Evolutionary conservation across 2,113 vertebrate genomes (phyloP).

Genomic region (Archocentrus centrarchus): DNA sequence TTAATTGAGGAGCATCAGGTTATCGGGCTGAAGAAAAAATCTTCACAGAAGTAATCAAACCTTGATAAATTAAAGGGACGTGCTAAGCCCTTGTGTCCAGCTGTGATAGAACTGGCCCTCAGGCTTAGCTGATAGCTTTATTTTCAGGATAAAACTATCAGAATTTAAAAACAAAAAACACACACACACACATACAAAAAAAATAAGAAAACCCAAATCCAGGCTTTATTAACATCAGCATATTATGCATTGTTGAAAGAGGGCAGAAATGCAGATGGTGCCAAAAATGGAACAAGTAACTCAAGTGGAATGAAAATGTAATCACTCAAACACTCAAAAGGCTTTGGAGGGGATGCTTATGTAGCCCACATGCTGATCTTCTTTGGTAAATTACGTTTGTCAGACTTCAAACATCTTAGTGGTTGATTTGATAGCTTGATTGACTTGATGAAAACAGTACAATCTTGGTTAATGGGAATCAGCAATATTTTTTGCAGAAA

Average conservation of each 20-base stretch:
- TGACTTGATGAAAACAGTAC: constrained; percentile 68
- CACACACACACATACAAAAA: constrained; percentile 17
- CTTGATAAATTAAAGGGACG: constrained; percentile 81
- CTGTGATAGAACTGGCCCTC: constrained; percentile 72
- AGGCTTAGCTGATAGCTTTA: constrained; percentile 68
- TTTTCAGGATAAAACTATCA: constrained; percentile 47
- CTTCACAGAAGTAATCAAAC: constrained; percentile 83
- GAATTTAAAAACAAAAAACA: constrained; percentile 51
- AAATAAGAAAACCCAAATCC: constrained; percentile 66
- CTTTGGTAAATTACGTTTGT: constrained; percentile 67
- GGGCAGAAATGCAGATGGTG: constrained; percentile 67
- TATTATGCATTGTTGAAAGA: constrained; percentile 55
- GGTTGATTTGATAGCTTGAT: constrained; percentile 76
- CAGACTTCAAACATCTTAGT: constrained; percentile 64
- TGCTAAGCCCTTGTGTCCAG: constrained; percentile 74
- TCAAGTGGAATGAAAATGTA: constrained; percentile 71
- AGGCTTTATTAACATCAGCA: constrained; percentile 71
- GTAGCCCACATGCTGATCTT: constrained; percentile 63
- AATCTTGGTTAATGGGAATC: constrained; percentile 57
- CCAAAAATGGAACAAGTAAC: constrained; percentile 64
- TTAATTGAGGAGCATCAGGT: constrained; percentile 80
- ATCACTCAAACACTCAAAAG: constrained; percentile 67
- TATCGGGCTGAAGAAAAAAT: constrained; percentile 76
- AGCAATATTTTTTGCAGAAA: constrained; percentile 52
- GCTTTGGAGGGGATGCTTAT: constrained; percentile 69